Base-by-base conservation (phyloP, 2,888 invertebrate species). In the Amiota communis region DNA sequence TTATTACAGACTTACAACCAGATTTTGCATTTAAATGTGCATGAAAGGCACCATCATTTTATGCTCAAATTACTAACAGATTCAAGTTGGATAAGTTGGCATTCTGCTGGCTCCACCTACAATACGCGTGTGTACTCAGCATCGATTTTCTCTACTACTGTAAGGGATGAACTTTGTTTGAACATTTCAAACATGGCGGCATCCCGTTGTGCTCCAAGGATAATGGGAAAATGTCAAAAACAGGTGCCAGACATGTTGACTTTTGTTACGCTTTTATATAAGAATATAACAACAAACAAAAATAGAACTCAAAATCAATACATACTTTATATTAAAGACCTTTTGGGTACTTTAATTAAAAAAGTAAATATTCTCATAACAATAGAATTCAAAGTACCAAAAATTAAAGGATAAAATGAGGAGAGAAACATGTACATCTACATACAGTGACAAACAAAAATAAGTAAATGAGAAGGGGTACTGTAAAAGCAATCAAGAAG, bases 181-280 rank as follows among this genome's bases (percentile, higher is more conserved):
- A 20, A 57, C 53, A n/a, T 53, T 65, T 10, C 51, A 81, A 83
- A 80, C 70, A 84, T 83, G 84, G 81, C 84, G 61, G 81, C 70
- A 71, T 70, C 84, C 80, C 75, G 83, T 81, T 81, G 83, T 68
- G 79, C 36, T 36, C 74, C 47, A 53, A n/a, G 11, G 75, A 76
- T 82, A 83, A 80, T 79, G 79, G 36, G 77, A 81, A 81, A 79
- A 73, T 82, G 86, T 86, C 87, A 85, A 72, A 81, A 85, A 81
- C 86, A 87, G 86, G 86, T 87, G 86, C 68, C 68, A 17, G 11
- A 49, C 13, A 81, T 75, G 75, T 61, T 56, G 23, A 8, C 3
- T 46, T 71, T 15, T 70, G 78, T n/a, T 63, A 36, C 36, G 36
- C 2, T 36, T 36, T 36, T 36, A 36, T 36, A 6, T 36, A 36